Conservation (phyloP, 92 coral and sea anemone genomes). For the Phymanthus crucifer region DNA sequence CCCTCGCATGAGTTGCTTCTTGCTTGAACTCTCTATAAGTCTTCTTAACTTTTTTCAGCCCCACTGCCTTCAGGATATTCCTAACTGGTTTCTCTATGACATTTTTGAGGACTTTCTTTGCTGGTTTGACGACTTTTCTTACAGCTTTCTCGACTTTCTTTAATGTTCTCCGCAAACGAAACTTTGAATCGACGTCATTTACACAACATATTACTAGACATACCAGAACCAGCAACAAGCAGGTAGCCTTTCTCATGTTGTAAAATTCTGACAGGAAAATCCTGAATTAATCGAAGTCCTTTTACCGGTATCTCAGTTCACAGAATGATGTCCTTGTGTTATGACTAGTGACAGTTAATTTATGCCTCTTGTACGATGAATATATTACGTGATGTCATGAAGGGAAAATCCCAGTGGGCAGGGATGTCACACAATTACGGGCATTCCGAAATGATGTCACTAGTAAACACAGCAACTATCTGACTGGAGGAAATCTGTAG, state of each 20-base stretch:
- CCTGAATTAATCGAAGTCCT: not conserved
- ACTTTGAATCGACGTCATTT: slow-evolving; percentile 24
- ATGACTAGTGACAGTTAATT: not conserved
- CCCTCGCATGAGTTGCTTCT: slow-evolving; percentile 55
- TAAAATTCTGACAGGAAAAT: not conserved
- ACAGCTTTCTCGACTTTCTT: slow-evolving; percentile 46
- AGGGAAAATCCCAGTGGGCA: not conserved
- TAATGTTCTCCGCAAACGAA: slow-evolving; percentile 39
- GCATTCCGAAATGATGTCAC: not conserved
- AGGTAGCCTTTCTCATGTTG: not conserved
- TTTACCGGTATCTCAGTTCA: not conserved
- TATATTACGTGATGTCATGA: not conserved
- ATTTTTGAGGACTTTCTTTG: slow-evolving; percentile 50
- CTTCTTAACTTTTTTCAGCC: slow-evolving; percentile 59
- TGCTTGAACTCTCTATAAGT: slow-evolving; percentile 52
- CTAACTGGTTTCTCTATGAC: slow-evolving; percentile 60
- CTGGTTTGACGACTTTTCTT: slow-evolving; percentile 41
- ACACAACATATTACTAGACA: slow-evolving; percentile 13
- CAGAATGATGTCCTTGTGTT: not conserved
- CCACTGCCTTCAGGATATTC: slow-evolving; percentile 48
- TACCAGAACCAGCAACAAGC: slow-evolving; percentile 3
- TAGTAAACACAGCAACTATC: not conserved
- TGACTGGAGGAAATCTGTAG: not conserved
- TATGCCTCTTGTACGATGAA: not conserved
- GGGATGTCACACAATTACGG: not conserved